Conservation (phyloP, 1,140 invertebrate species). For the Steinernema feltiae region DNA sequence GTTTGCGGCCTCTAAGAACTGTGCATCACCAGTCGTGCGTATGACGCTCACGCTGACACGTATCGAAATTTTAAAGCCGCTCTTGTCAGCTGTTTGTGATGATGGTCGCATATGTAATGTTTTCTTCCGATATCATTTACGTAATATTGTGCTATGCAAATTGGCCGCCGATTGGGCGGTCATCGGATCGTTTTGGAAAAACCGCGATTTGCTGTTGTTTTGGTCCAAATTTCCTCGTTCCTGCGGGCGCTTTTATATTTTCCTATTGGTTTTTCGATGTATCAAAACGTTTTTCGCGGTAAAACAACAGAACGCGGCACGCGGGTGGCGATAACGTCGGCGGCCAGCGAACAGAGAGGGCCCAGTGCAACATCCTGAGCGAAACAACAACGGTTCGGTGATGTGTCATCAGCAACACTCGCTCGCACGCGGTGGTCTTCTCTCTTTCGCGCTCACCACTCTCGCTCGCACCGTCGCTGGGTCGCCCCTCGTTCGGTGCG, state of each 20-base stretch:
- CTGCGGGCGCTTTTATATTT: background rate
- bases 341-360: background rate
- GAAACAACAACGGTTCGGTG: constrained; percentile 8
- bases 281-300: background rate
- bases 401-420: constrained; percentile 10
- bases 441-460: constrained; percentile 1
- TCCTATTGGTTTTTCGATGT: background rate
- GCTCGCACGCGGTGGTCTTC: background rate
- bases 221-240: background rate
- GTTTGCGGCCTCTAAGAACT: too few relatives aligned
- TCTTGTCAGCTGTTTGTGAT: too few relatives aligned
- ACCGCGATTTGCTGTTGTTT: background rate
- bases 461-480: constrained; percentile 4
- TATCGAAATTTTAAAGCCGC: too few relatives aligned
- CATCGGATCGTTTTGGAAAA: too few relatives aligned
- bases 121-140: too few relatives aligned
- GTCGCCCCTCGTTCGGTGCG: background rate
- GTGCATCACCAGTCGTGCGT: too few relatives aligned
- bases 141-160: too few relatives aligned
- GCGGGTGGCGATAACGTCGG: background rate
- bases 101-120: too few relatives aligned
- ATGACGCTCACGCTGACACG: too few relatives aligned
- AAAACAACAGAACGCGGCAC: background rate
- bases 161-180: too few relatives aligned
- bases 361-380: background rate